These are phyloP conservation scores for Philantomba maxwellii DNA, from an alignment of 2,113 vertebrate species.

Conservation along the genomic window DNA sequence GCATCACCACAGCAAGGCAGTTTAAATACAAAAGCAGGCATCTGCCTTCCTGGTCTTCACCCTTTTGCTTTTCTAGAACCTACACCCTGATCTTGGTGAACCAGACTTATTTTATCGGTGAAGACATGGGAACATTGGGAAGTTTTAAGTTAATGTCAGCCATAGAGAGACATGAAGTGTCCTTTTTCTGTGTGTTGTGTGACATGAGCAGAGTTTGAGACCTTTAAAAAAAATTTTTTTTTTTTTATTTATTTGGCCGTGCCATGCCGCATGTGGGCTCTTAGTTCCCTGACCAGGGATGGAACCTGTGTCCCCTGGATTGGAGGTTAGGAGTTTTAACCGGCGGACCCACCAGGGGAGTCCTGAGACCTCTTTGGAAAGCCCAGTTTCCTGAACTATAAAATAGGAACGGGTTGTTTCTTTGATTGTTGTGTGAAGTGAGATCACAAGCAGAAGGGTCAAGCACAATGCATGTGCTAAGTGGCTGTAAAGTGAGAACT, in stretches of 20 bases:
- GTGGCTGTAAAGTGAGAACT: neutral
- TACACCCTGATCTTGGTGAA: neutral
- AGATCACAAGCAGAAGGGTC: neutral
- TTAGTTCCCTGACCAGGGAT: neutral
- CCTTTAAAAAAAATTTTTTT: neutral
- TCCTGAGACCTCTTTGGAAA: neutral
- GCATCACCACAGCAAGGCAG: no score
- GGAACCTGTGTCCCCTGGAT: neutral
- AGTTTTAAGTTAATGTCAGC: neutral
- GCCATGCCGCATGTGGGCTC: neutral
- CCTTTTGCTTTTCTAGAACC: neutral
- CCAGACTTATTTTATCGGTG: neutral
- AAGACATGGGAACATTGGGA: neutral
- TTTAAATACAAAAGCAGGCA: neutral
- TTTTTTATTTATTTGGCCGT: neutral
- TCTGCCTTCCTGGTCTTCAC: neutral
- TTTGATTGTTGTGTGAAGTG: neutral
- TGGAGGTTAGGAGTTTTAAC: neutral
- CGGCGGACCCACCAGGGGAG: neutral
- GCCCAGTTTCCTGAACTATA: neutral
- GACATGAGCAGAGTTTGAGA: neutral
- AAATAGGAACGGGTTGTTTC: neutral
- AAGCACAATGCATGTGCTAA: neutral
- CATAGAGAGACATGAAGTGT: neutral
- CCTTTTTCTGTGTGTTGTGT: neutral